A percentile compares a stretch with the other conserved stretches of the same genome.
Evolutionary conservation across 2,797 vertebrate genomes (phyloP).

Genomic region (Podargus strigoides): DNA sequence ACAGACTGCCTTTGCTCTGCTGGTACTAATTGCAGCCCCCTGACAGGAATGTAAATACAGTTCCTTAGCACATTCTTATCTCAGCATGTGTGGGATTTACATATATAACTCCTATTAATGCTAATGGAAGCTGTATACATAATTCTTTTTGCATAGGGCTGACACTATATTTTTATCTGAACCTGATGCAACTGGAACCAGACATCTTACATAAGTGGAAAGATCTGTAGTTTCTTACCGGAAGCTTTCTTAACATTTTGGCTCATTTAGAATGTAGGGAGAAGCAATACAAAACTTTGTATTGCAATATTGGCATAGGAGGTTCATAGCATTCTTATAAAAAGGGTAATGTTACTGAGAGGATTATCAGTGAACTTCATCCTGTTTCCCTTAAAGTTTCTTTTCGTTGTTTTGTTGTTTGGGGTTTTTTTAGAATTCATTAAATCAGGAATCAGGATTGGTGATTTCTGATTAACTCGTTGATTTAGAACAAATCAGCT

Average conservation of each 20-base stretch:
- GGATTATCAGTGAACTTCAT: not conserved
- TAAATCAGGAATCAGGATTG: not conserved
- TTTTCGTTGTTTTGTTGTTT: not conserved
- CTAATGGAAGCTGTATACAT: constrained; percentile 32
- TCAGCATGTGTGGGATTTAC: constrained; percentile 59
- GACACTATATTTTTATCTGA: constrained; percentile 37
- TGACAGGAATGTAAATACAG: constrained; percentile 55
- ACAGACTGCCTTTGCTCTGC: not conserved
- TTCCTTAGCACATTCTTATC: constrained; percentile 50
- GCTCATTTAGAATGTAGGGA: not conserved
- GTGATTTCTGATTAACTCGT: not conserved
- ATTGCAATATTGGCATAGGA: not conserved
- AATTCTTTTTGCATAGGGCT: not conserved
- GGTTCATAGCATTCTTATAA: not conserved
- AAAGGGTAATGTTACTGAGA: not conserved
- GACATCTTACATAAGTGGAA: not conserved
- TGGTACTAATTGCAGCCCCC: constrained; percentile 46
- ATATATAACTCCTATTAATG: constrained; percentile 61
- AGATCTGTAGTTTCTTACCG: not conserved
- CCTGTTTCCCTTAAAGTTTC: not conserved
- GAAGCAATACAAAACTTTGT: not conserved
- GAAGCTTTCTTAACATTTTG: not conserved
- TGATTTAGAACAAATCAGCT: not conserved
- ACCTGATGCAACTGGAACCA: constrained; percentile 14
- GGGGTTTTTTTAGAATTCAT: not conserved